phyloP scores from a whole-genome alignment of 2,113 vertebrate genomes.

The Arenaria interpres region DNA sequence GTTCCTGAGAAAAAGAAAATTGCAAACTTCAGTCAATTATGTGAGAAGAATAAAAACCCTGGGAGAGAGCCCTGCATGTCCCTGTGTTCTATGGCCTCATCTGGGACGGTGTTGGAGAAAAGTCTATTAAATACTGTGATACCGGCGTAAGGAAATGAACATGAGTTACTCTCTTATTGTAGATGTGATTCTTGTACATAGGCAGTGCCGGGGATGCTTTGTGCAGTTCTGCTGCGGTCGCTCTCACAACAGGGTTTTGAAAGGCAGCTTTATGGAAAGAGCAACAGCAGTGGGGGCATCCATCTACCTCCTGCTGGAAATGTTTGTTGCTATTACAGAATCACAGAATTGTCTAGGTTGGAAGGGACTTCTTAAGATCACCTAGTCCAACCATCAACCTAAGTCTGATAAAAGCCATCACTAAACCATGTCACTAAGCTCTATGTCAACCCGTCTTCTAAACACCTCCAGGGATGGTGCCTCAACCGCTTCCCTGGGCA shows the following conservation, averaged over 20 bases:
- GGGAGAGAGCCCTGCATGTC: not conserved
- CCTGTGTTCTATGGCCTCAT: not conserved
- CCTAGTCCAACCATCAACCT: too few relatives aligned
- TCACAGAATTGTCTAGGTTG: too few relatives aligned
- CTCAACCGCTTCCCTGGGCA: too few relatives aligned
- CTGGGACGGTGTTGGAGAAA: rapidly evolving
- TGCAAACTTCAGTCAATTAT: not conserved
- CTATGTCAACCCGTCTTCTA: too few relatives aligned
- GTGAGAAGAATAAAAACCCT: not conserved
- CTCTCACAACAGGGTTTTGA: not conserved
- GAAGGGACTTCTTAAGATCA: too few relatives aligned
- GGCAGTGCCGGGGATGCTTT: not conserved
- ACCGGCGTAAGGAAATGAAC: not conserved
- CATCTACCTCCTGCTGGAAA: not conserved
- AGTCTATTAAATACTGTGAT: rapidly evolving
- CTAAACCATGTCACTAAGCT: too few relatives aligned
- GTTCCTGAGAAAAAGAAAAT: not conserved
- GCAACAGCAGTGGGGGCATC: not conserved
- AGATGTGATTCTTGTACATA: not conserved
- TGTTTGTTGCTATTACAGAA: not conserved
- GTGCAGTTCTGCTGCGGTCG: not conserved
- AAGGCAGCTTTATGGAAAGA: not conserved
- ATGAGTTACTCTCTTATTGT: not conserved
- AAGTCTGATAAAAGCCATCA: too few relatives aligned
- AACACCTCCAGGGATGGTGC: too few relatives aligned